These are phyloP conservation scores for Sphyrna mokarran DNA, from an alignment of 2,113 vertebrate species.

Conservation along the genomic window DNA sequence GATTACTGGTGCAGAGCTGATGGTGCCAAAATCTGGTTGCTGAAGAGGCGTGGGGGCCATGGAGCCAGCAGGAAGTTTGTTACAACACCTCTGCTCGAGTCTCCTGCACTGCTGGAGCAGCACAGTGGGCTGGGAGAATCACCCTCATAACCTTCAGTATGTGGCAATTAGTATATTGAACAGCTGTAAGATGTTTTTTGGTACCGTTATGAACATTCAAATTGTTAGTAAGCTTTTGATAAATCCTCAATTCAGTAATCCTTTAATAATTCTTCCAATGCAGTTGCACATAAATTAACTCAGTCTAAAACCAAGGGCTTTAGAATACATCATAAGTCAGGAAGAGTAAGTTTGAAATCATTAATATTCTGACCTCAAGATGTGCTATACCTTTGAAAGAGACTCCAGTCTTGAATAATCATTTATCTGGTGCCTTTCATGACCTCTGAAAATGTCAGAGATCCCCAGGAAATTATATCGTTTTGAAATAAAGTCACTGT, in stretches of 20 bases:
- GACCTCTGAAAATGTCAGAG: neutral
- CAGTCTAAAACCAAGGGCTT: neutral
- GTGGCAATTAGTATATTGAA: neutral
- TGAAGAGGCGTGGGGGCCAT: too few relatives aligned
- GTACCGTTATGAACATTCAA: neutral
- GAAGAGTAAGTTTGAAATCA: neutral
- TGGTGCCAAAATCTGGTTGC: too few relatives aligned
- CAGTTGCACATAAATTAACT: neutral
- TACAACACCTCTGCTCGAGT: too few relatives aligned
- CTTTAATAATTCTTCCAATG: neutral
- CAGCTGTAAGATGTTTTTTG: too few relatives aligned
- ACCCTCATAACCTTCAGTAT: neutral
- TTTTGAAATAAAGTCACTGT: neutral
- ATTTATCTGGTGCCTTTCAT: neutral
- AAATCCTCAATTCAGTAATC: neutral
- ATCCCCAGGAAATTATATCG: neutral
- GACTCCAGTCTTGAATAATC: neutral
- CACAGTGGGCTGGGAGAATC: too few relatives aligned
- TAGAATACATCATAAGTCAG: neutral
- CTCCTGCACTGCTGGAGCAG: too few relatives aligned
- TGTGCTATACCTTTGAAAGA: neutral
- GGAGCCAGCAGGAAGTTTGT: too few relatives aligned
- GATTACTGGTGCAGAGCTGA: too few relatives aligned
- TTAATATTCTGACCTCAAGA: neutral
- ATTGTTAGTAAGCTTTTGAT: neutral